A percentile compares a stretch with the other conserved stretches of the same genome.
These are phyloP conservation scores for Pedionomus torquatus DNA, from an alignment of 2,113 vertebrate species.

Conservation along the genomic window DNA sequence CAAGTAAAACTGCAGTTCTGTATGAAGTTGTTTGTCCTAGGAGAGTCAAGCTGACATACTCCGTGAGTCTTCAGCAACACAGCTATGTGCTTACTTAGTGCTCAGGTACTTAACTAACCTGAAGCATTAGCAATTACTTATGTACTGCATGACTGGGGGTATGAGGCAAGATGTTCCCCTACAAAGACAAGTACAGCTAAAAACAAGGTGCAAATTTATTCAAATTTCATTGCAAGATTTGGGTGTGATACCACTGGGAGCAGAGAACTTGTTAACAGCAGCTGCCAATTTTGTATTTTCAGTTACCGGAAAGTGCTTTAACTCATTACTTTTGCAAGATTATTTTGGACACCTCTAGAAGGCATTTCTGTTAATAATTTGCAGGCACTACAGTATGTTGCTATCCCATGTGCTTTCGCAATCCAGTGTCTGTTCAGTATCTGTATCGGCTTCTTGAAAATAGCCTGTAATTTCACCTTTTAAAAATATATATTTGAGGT, in stretches of 20 bases:
- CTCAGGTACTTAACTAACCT: background rate
- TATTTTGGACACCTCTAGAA: background rate
- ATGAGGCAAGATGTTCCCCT: background rate
- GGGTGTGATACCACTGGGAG: background rate
- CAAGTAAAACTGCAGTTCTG: background rate
- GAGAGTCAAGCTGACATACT: fast-evolving
- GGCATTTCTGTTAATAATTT: background rate
- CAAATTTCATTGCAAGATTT: background rate
- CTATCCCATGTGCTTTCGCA: background rate
- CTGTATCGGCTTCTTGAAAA: background rate
- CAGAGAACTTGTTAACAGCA: background rate
- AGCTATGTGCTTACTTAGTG: background rate
- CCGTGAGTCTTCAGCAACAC: background rate
- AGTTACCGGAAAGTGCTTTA: background rate
- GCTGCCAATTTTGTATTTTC: background rate
- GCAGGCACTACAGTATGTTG: background rate
- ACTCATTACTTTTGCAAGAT: background rate
- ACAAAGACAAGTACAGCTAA: background rate
- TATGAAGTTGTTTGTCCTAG: background rate
- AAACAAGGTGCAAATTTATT: background rate
- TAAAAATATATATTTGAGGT: background rate
- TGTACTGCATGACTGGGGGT: background rate
- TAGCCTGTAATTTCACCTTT: background rate
- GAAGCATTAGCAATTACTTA: background rate
- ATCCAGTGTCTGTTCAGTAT: background rate